Conservation (phyloP, 2,888 invertebrate genomes). For the Onthophagus sagittarius region DNA sequence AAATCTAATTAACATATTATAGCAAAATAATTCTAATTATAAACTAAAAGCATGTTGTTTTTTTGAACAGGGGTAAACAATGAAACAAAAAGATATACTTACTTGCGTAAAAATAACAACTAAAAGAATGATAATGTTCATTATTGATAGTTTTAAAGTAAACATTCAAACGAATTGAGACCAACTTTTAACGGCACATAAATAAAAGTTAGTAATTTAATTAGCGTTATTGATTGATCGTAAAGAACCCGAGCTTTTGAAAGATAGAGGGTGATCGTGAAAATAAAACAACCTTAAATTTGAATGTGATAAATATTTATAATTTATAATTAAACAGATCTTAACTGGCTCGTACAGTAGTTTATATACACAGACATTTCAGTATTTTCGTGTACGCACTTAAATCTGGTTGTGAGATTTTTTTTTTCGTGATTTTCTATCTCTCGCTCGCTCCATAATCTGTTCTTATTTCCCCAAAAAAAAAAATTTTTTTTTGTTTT, state of each 20-base stretch:
- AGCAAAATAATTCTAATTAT: too few relatives aligned
- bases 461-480: too few relatives aligned
- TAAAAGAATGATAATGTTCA: too few relatives aligned
- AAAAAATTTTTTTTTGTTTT: too few relatives aligned
- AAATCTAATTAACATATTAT: too few relatives aligned
- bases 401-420: neutral
- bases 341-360: constrained; percentile 47
- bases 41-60: constrained; percentile 50
- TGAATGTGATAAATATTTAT: constrained; percentile 50
- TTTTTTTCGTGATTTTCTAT: neutral
- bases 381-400: constrained; percentile 39
- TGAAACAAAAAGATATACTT: too few relatives aligned
- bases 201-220: neutral
- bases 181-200: too few relatives aligned
- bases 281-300: constrained; percentile 22
- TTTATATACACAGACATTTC: constrained; percentile 47
- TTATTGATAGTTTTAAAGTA: too few relatives aligned
- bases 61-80: neutral
- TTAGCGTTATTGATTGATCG: neutral
- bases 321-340: constrained; percentile 50
- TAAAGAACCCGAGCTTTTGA: neutral
- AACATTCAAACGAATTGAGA: too few relatives aligned
- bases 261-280: neutral
- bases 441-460: too few relatives aligned
- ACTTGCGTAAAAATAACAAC: too few relatives aligned